phyloP scores from a whole-genome alignment of 2,797 vertebrate species.

The Stomatorhinus walkeri region DNA sequence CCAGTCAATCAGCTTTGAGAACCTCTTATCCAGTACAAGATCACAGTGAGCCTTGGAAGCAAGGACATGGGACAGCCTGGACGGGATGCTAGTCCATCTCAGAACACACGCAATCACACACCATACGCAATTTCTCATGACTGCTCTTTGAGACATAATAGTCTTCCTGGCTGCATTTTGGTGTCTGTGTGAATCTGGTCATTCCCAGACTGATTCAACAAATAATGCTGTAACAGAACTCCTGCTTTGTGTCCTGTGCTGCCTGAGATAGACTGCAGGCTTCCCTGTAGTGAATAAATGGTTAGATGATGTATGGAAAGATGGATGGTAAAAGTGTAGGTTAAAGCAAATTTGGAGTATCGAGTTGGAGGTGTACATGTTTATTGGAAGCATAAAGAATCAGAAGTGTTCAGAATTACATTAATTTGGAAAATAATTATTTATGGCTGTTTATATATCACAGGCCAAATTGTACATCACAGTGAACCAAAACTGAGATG shows the following conservation, averaged over 20 bases:
- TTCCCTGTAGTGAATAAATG: background rate
- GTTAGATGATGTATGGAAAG: background rate
- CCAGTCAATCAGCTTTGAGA: background rate
- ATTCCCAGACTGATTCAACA: background rate
- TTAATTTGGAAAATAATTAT: background rate
- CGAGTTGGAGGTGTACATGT: background rate
- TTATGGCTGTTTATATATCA: conserved; percentile 2
- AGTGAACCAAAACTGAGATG: background rate
- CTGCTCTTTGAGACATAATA: background rate
- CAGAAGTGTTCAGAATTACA: background rate
- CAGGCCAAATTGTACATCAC: background rate
- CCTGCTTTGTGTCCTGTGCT: background rate
- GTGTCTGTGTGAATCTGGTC: background rate
- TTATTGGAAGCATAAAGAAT: background rate
- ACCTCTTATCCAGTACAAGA: background rate
- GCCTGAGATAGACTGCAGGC: background rate
- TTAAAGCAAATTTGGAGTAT: background rate
- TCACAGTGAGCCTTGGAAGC: background rate
- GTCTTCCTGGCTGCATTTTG: background rate
- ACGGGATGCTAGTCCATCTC: background rate
- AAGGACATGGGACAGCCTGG: background rate
- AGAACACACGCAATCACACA: background rate
- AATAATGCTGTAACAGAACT: background rate
- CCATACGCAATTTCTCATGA: background rate
- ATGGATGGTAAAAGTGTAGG: background rate